Evolutionary conservation across 2,888 invertebrate species (phyloP).

Genomic region (Eristalinus aeneus): DNA sequence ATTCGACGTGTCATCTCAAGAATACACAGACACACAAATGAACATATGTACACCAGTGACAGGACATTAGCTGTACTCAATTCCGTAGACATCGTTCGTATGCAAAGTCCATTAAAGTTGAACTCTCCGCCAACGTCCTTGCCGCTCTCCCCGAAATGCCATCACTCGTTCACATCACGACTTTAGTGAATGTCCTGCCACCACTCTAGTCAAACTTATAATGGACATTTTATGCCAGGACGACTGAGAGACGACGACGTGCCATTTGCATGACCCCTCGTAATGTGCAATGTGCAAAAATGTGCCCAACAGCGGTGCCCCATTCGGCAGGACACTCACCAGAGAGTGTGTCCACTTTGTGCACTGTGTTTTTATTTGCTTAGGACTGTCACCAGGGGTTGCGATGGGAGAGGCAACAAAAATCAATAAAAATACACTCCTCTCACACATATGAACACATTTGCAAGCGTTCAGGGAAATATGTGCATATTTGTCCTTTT

Average conservation of each 20-base stretch:
- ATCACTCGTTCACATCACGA: neutral
- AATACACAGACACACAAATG: neutral
- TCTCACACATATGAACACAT: neutral
- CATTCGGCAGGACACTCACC: neutral
- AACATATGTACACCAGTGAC: slow-evolving; percentile 1
- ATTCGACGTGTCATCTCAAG: slow-evolving; percentile 61
- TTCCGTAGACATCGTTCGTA: slow-evolving; percentile 48
- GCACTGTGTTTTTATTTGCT: slow-evolving; percentile 62
- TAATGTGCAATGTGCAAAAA: slow-evolving; percentile 55
- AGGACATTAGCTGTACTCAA: neutral
- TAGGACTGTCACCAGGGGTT: slow-evolving; percentile 52
- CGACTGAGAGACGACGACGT: slow-evolving; percentile 72
- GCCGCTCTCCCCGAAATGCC: slow-evolving; percentile 48
- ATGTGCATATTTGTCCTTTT: slow-evolving; percentile 40
- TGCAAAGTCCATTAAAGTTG: slow-evolving; percentile 74
- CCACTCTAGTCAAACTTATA: slow-evolving; percentile 74
- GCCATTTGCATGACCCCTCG: slow-evolving; percentile 76
- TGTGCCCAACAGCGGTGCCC: slow-evolving; percentile 32
- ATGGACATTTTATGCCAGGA: slow-evolving; percentile 78
- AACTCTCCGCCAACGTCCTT: slow-evolving; percentile 29
- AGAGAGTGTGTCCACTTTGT: slow-evolving; percentile 5
- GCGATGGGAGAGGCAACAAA: slow-evolving; percentile 17
- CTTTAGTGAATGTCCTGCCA: slow-evolving; percentile 29
- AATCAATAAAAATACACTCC: slow-evolving; percentile 66
- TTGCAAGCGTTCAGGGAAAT: neutral